Evolutionary conservation across 2,888 invertebrate species (phyloP), one percentile per base, ranked within the genome.

Genomic region (Alsophila aescularia): DNA sequence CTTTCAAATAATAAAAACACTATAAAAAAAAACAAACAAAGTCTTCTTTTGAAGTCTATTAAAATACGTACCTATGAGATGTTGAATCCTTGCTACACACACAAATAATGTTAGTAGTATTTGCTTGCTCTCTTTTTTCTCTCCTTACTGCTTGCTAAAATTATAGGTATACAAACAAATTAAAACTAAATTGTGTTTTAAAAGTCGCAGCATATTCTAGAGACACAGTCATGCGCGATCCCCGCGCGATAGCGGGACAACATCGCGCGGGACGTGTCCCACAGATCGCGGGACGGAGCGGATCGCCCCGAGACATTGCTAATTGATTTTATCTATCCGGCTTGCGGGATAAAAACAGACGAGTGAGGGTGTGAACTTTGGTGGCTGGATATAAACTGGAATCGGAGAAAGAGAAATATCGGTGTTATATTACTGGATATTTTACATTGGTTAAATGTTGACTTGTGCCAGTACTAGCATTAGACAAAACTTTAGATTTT

Each of bases 301-400:
- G 70, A 80, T 78, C 81, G 79, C 78, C n/a, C n/a, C 35, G 35
- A 21, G 55, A 75, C 73, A 69, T 76, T 71, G 73, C 82, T 86
- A 85, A 86, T 86, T 85, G 85, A 86, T 86, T 70, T 83, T 85
- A 86, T 85, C 86, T 77, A 74, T 67, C 73, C 79, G 58, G 51
- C 48, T 47, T 34, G 48, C 49, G 31, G 50, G 39, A 58, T 48
- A 44, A 58, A 56, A 40, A 52, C 34, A 41, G 41, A 45, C 47
- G 48, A 41, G 18, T 24, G 10, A 27, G n/a, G 37, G 47, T 43
- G 51, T 31, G 48, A 47, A 37, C 47, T 49, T 49, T 49, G 40
- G 44, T 32, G 42, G 12, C 48, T 45, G n/a, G 32, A 32, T 4
- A 29, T 29, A 29, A 32, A 32, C 32, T 16, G 5, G 0, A 10